Percentiles rank a stretch among this genome's conserved stretches.
These are phyloP conservation scores for Musca domestica DNA, from an alignment of 1,140 invertebrate species.

Conservation along the genomic window DNA sequence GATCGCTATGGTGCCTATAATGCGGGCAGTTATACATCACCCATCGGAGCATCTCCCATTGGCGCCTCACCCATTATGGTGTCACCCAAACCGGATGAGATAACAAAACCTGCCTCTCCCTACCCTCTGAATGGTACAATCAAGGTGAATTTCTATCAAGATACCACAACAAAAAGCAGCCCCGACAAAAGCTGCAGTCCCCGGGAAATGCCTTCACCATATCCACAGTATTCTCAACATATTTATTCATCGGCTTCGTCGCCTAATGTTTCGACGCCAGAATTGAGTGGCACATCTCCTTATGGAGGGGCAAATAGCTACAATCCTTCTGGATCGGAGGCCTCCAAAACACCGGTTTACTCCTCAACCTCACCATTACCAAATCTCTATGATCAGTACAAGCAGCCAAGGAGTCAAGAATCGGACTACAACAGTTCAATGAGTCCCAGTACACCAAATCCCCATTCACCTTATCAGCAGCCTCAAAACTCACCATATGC, in stretches of 20 bases:
- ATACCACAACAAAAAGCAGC: slow-evolving; percentile 69
- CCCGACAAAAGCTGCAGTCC: slow-evolving; percentile 71
- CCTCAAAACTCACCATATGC: slow-evolving; percentile 55
- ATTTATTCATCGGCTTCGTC: slow-evolving; percentile 60
- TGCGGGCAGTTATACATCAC: slow-evolving; percentile 65
- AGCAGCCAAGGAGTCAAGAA: slow-evolving; percentile 53
- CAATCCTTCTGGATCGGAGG: slow-evolving; percentile 47
- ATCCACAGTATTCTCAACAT: slow-evolving; percentile 63
- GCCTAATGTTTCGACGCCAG: slow-evolving; percentile 50
- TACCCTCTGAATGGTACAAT: slow-evolving; percentile 70
- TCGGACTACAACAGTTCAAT: slow-evolving; percentile 53
- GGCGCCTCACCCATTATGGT: slow-evolving; percentile 59
- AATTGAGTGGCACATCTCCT: slow-evolving; percentile 47
- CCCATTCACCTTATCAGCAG: slow-evolving; percentile 51
- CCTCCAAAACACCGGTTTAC: slow-evolving; percentile 49
- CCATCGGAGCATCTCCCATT: slow-evolving; percentile 60
- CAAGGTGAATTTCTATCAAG: slow-evolving; percentile 75
- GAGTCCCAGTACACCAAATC: slow-evolving; percentile 53
- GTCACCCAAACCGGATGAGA: slow-evolving; percentile 58
- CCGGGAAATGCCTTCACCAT: slow-evolving; percentile 61
- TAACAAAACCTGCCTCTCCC: slow-evolving; percentile 64
- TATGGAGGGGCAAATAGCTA: slow-evolving; percentile 48
- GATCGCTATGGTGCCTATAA: slow-evolving; percentile 58
- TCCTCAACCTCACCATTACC: slow-evolving; percentile 50
- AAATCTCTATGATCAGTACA: slow-evolving; percentile 58